Percentiles rank a stretch among this genome's conserved stretches.
Evolutionary conservation across 2,797 vertebrate species (phyloP).

Genomic region (Apodemus agrarius): DNA sequence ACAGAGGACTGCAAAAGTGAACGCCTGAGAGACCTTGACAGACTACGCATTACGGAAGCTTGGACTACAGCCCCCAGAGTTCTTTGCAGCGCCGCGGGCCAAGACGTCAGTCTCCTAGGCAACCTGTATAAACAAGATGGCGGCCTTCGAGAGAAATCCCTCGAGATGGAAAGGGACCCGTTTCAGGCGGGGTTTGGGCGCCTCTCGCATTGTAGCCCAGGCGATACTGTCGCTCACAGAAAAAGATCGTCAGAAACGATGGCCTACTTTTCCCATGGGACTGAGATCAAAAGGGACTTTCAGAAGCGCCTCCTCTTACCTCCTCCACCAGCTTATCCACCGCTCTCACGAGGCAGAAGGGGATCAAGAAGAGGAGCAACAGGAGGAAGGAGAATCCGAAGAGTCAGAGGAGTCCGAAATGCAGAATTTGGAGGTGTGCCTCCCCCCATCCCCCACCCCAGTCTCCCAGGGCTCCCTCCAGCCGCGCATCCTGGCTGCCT

Average conservation of each 20-base stretch:
- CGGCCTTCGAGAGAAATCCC: rapidly evolving
- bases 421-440: constrained; percentile 80
- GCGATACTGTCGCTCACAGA: rapidly evolving
- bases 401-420: constrained; percentile 74
- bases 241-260: neutral
- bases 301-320: constrained; percentile 51
- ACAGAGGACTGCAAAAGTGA: rapidly evolving
- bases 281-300: neutral
- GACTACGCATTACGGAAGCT: rapidly evolving
- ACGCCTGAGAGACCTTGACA: rapidly evolving
- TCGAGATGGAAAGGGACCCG: rapidly evolving
- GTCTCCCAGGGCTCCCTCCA: neutral
- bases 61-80: constrained; percentile 78
- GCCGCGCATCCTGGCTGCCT: neutral
- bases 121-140: constrained; percentile 84
- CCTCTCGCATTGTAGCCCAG: neutral
- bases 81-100: neutral
- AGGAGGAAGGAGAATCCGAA: constrained; percentile 32
- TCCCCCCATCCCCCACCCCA: neutral
- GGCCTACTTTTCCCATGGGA: neutral
- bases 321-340: constrained; percentile 67
- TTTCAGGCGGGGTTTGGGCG: rapidly evolving
- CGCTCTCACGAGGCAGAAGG: neutral
- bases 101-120: constrained; percentile 59
- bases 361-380: neutral